phyloP scores from a whole-genome alignment of 2,797 vertebrate genomes.

The Margarornis squamiger region DNA sequence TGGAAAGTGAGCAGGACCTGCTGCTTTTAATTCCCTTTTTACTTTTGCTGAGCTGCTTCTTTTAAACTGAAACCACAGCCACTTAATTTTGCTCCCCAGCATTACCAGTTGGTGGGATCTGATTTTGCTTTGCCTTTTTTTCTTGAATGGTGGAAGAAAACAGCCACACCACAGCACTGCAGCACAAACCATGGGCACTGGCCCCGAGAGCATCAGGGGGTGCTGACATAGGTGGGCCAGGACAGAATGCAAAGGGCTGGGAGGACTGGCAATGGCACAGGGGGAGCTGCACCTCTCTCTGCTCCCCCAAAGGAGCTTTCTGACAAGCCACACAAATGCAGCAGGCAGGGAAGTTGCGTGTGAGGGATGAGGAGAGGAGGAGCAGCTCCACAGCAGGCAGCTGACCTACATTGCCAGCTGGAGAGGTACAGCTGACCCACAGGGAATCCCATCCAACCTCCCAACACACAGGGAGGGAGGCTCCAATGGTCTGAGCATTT shows the following conservation, averaged over 20 bases:
- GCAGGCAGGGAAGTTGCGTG: neutral
- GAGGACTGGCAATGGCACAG: neutral
- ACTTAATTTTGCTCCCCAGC: neutral
- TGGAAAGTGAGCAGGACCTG: neutral
- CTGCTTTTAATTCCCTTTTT: neutral
- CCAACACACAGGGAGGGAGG: neutral
- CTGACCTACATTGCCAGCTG: constrained; percentile 6
- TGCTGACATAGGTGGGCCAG: neutral
- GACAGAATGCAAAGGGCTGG: neutral
- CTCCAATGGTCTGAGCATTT: neutral
- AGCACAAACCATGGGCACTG: neutral
- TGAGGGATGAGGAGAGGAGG: neutral
- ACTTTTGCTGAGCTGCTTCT: neutral
- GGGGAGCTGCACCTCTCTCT: neutral
- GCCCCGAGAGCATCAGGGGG: neutral
- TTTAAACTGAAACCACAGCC: neutral
- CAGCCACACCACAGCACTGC: neutral
- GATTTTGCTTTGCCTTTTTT: neutral
- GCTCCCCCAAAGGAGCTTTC: neutral
- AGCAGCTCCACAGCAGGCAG: neutral
- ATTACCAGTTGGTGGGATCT: neutral
- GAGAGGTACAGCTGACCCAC: neutral
- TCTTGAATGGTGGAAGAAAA: neutral
- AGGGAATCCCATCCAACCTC: neutral
- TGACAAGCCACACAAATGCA: neutral